These are phyloP conservation scores for Euborellia annulipes DNA, from an alignment of 1,140 invertebrate genomes.

Conservation along the genomic window DNA sequence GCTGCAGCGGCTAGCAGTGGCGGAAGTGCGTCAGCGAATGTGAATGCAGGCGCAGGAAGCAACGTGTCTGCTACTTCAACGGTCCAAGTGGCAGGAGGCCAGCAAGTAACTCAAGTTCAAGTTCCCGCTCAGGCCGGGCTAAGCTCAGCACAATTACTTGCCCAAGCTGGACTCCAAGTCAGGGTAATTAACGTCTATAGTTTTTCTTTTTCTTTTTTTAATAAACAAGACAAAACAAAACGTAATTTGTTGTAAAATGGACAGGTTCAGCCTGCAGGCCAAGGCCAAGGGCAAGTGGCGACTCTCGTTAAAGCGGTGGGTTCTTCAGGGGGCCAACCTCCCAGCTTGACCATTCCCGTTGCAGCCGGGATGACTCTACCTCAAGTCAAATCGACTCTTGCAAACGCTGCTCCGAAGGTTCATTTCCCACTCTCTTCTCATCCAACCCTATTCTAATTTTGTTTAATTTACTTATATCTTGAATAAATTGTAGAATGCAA, in stretches of 20 bases:
- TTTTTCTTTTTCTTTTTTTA: too few species aligned
- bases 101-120: conserved; percentile 9
- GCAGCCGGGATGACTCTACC: conserved; percentile 27
- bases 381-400: conserved; percentile 25
- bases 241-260: conserved; percentile 7
- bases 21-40: conserved; percentile 21
- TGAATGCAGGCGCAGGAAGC: conserved; percentile 15
- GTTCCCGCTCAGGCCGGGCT: conserved; percentile 18
- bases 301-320: conserved; percentile 42
- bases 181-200: too few species aligned
- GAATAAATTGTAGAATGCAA: conserved; percentile 38
- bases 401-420: conserved; percentile 18
- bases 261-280: conserved; percentile 26
- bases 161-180: conserved; percentile 35
- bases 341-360: conserved; percentile 28
- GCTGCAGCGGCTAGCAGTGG: conserved; percentile 25
- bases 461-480: too few species aligned
- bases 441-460: too few species aligned
- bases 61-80: conserved; percentile 21
- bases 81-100: conserved; percentile 11
- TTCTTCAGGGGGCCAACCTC: conserved; percentile 24
- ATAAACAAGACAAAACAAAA: too few species aligned
- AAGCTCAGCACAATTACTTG: conserved; percentile 35
- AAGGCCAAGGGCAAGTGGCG: conserved; percentile 30
- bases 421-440: too few species aligned